Percentiles rank a stretch among this genome's conserved stretches.
Evolutionary conservation across 2,113 vertebrate genomes (phyloP).

Genomic region (Camelus bactrianus): DNA sequence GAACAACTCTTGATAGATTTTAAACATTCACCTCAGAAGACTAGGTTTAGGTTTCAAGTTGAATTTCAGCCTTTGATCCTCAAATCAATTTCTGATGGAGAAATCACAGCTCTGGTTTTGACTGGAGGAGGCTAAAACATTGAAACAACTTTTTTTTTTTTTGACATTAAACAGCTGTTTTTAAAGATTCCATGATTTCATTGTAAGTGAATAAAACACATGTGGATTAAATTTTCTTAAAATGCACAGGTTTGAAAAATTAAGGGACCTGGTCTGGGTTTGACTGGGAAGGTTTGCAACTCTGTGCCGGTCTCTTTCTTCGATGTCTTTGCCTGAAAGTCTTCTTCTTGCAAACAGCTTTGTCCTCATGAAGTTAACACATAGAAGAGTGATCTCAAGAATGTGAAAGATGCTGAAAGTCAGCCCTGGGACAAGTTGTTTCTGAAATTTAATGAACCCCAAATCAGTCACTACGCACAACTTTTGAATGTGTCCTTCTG

Average conservation of each 20-base stretch:
- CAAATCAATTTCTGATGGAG: constrained; percentile 74
- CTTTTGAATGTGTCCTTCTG: neutral
- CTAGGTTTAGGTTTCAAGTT: constrained; percentile 51
- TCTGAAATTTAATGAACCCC: neutral
- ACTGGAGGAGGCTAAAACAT: constrained; percentile 36
- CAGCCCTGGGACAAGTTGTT: neutral
- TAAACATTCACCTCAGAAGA: constrained; percentile 53
- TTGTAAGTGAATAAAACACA: constrained; percentile 69
- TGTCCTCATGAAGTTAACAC: neutral
- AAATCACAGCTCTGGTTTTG: constrained; percentile 57
- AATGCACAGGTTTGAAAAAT: constrained; percentile 66
- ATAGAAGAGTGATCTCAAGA: neutral
- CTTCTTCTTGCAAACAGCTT: constrained; percentile 6
- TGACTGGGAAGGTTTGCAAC: constrained; percentile 40
- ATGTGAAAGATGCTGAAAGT: constrained; percentile 14
- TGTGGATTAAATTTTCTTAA: constrained; percentile 76
- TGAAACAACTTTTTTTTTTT: constrained; percentile 40
- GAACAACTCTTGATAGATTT: constrained; percentile 20
- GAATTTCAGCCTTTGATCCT: constrained; percentile 70
- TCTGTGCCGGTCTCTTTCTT: neutral
- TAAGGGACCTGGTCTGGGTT: constrained; percentile 64
- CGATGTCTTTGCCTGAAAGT: neutral
- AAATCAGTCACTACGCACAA: neutral
- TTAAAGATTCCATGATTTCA: constrained; percentile 62
- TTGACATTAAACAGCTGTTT: constrained; percentile 73